Evolutionary conservation across 2,888 invertebrate genomes (phyloP).

Genomic region (Eilema griseolum): DNA sequence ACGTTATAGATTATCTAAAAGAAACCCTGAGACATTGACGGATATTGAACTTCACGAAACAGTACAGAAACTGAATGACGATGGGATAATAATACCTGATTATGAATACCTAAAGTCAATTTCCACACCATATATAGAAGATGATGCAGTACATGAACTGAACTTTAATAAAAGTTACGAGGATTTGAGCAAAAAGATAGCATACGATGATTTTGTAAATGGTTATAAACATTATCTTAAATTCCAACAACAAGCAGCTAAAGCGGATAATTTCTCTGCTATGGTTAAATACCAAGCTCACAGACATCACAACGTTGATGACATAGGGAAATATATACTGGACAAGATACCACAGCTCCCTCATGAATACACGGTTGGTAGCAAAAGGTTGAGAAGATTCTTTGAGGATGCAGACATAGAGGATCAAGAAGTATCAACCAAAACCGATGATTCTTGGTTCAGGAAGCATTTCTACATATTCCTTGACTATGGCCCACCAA

Average conservation of each 20-base stretch:
- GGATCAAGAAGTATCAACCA: slow-evolving; percentile 72
- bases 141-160: not conserved
- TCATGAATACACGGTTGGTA: not conserved
- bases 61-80: slow-evolving; percentile 47
- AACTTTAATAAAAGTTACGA: slow-evolving; percentile 52
- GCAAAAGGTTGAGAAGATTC: slow-evolving; percentile 49
- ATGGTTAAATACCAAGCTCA: slow-evolving; percentile 77
- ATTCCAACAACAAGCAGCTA: slow-evolving; percentile 67
- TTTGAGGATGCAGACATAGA: slow-evolving; percentile 68
- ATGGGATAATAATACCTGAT: slow-evolving; percentile 51
- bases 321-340: slow-evolving; percentile 79
- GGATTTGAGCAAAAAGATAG: slow-evolving; percentile 67
- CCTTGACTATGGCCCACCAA: slow-evolving; percentile 64
- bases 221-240: slow-evolving; percentile 77
- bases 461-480: slow-evolving; percentile 75
- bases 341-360: slow-evolving; percentile 66
- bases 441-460: slow-evolving; percentile 76
- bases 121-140: not conserved
- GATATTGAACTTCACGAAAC: slow-evolving; percentile 50
- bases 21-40: slow-evolving; percentile 51
- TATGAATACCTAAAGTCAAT: slow-evolving; percentile 26
- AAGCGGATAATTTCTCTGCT: slow-evolving; percentile 69
- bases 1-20: slow-evolving; percentile 43
- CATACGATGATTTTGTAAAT: slow-evolving; percentile 74
- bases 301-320: slow-evolving; percentile 76